Conservation (phyloP, 2,113 vertebrate genomes). For the Anas platyrhynchos region DNA sequence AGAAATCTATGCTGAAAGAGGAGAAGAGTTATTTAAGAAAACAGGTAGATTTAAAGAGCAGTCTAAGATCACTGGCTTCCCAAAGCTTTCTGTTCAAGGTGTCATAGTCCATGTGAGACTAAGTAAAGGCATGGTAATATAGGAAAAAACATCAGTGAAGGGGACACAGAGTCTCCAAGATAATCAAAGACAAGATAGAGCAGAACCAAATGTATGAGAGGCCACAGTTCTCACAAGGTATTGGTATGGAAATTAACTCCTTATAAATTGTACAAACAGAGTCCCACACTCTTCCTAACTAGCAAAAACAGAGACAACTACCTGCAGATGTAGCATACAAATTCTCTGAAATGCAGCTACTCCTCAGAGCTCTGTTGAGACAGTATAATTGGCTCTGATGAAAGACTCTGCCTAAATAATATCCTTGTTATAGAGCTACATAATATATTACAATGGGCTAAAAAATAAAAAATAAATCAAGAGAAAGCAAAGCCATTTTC, state of each 20-base stretch:
- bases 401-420: slow-evolving; percentile 38
- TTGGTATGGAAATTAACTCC: background rate
- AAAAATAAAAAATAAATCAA: slow-evolving; percentile 37
- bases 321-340: background rate
- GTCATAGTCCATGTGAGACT: background rate
- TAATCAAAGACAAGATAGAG: background rate
- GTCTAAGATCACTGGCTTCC: background rate
- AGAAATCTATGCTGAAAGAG: background rate
- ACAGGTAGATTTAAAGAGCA: background rate
- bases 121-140: background rate
- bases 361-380: background rate
- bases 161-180: background rate
- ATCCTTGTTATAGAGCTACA: slow-evolving; percentile 17
- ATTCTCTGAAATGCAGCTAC: background rate
- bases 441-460: slow-evolving; percentile 42
- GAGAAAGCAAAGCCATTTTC: slow-evolving; percentile 23
- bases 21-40: background rate
- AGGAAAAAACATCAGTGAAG: background rate
- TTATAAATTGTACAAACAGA: background rate
- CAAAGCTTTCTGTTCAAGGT: background rate
- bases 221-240: background rate
- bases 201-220: background rate
- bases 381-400: slow-evolving; percentile 16
- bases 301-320: background rate
- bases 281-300: background rate